phyloP scores from a whole-genome alignment of 2,113 vertebrate species.

The Miniopterus natalensis region DNA sequence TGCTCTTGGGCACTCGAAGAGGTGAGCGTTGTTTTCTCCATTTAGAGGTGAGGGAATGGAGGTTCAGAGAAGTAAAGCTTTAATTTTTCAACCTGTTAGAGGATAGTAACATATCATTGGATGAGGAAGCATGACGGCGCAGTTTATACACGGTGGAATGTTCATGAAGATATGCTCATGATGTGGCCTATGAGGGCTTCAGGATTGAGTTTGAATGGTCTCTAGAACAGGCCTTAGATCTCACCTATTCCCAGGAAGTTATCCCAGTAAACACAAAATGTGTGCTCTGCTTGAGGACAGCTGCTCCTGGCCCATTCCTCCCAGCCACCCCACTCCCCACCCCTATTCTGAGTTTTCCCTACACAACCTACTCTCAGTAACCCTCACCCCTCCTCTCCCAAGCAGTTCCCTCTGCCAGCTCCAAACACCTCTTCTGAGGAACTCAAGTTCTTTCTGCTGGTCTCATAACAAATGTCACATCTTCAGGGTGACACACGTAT shows the following conservation, averaged over 20 bases:
- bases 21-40: not conserved
- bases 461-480: not conserved
- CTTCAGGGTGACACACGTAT: not conserved
- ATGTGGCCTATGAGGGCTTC: not conserved
- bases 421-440: not conserved
- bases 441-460: not conserved
- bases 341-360: not conserved
- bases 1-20: not conserved
- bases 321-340: not conserved
- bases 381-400: rapidly evolving
- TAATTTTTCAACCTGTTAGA: not conserved
- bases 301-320: not conserved
- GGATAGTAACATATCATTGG: not conserved
- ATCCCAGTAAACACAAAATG: not conserved
- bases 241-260: not conserved
- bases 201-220: not conserved
- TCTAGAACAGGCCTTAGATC: not conserved
- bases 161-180: not conserved
- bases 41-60: not conserved
- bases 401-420: not conserved
- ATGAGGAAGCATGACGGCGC: not conserved
- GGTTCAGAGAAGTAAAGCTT: not conserved
- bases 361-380: not conserved
- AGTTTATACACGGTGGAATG: not conserved
- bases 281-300: not conserved